Base-by-base conservation (phyloP, 2,888 invertebrate genomes). In the Apantesis nais region DNA sequence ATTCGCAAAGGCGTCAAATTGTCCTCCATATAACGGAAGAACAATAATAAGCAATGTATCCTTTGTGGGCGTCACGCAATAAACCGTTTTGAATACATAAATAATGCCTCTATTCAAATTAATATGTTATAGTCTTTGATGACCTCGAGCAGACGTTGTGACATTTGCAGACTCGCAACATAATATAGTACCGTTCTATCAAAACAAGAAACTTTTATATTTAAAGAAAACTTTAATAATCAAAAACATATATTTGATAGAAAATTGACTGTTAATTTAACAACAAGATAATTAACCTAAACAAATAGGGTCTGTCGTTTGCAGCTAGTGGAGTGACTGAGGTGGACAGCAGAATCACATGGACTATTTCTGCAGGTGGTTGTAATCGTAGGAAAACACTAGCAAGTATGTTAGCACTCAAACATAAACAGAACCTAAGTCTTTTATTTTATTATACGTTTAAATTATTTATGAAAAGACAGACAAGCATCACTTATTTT, bases 1-100 rank as follows among this genome's bases (percentile, higher is more conserved):
- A 25, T 55, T 52, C 52, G 41, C 31, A 44, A 19, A 63, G 63
- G 22, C 44, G 16, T 11, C 22, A 44, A 58, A 44, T 63, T 63
- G 44, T 58, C 73, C 74, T 78, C 71, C 71, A 39, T 55, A 72
- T 82, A 81, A 76, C 79, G 81, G 76, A 79, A 76, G 78, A 76
- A 81, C 77, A 82, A 79, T 81, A 83, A 82, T 80, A 77, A 81
- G 74, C 70, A 74, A 80, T 83, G 74, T 83, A 83, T 85, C 86
- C 84, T 85, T 85, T 82, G 84, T 83, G 83, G 84, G 83, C 76
- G 83, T 85, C 88, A 87, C 85, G 85, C 86, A 86, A 86, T 81
- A 80, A 82, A 85, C 83, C 82, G 83, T 84, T 86, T 83, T 85
- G 88, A 89, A 89, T 90, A 87, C 85, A 84, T 79, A 88, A 89